A percentile compares a stretch with the other conserved stretches of the same genome.
These are phyloP conservation scores for Venusia cambrica DNA, from an alignment of 2,888 invertebrate species.

Conservation along the genomic window DNA sequence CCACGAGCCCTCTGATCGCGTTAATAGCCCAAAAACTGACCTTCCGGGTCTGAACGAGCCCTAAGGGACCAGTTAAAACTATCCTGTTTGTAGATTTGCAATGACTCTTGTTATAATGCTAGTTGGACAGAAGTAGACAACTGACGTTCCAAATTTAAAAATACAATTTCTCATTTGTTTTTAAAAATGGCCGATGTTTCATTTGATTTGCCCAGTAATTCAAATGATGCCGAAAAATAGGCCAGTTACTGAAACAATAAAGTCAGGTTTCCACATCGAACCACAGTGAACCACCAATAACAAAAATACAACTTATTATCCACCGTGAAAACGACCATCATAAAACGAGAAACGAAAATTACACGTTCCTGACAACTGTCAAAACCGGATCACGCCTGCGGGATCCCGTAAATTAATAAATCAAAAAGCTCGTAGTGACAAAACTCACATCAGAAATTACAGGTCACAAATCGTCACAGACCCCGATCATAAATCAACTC, in stretches of 20 bases:
- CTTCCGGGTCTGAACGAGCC: conserved; percentile 63
- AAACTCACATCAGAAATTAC: conserved; percentile 76
- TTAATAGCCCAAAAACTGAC: conserved; percentile 79
- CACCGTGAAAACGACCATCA: conserved; percentile 35
- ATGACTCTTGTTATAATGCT: conserved; percentile 51
- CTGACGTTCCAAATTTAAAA: no score
- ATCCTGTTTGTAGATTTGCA: conserved; percentile 41
- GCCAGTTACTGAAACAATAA: no score
- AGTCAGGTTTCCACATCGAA: no score
- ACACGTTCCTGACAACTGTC: conserved; percentile 62
- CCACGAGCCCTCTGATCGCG: conserved; percentile 62
- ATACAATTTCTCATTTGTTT: no score
- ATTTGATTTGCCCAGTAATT: no score
- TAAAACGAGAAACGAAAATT: conserved; percentile 46
- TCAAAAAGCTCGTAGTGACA: conserved; percentile 74
- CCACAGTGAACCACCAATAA: no score
- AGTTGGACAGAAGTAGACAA: conserved; percentile 6
- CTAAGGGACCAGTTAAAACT: conserved; percentile 59
- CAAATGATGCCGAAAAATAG: no score
- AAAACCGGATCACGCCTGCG: conserved; percentile 59
- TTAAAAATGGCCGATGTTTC: no score
- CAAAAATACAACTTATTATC: no score
- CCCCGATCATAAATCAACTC: conserved; percentile 70
- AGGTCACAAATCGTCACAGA: conserved; percentile 79
- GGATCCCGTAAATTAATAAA: conserved; percentile 67